Percentiles rank a stretch among this genome's conserved stretches.
These are phyloP conservation scores for Meloidogyne hapla DNA, from an alignment of 1,140 invertebrate genomes.

Conservation along the genomic window DNA sequence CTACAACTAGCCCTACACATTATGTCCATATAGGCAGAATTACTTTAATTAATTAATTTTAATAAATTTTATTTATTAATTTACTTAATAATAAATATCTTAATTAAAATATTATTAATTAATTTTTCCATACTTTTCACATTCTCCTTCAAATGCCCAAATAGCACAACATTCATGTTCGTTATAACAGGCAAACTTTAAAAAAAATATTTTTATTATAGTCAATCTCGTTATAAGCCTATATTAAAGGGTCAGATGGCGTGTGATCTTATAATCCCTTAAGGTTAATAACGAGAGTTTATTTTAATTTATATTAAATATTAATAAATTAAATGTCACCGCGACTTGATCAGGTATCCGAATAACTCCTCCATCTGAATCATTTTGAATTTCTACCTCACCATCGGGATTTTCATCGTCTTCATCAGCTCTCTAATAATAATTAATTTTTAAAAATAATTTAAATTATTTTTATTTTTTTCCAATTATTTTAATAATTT, in stretches of 20 bases:
- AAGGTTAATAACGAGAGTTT: too few species aligned
- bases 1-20: conserved; percentile 47
- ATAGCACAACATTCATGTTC: conserved; percentile 43
- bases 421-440: background rate
- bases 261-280: too few species aligned
- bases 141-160: conserved; percentile 45
- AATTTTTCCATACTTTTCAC: conserved; percentile 7
- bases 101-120: too few species aligned
- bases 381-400: background rate
- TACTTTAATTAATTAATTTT: background rate
- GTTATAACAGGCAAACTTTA: conserved; percentile 36
- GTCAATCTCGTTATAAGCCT: background rate
- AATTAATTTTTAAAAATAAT: too few species aligned
- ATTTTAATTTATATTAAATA: background rate
- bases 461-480: background rate
- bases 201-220: conserved; percentile 6
- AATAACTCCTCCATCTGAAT: background rate
- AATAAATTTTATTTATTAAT: too few species aligned
- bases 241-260: too few species aligned
- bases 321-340: background rate
- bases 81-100: background rate
- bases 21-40: conserved; percentile 39
- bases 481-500: background rate
- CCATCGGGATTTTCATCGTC: background rate
- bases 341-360: background rate